Conservation (phyloP, 1,140 invertebrate species). For the Phthorimaea operculella region DNA sequence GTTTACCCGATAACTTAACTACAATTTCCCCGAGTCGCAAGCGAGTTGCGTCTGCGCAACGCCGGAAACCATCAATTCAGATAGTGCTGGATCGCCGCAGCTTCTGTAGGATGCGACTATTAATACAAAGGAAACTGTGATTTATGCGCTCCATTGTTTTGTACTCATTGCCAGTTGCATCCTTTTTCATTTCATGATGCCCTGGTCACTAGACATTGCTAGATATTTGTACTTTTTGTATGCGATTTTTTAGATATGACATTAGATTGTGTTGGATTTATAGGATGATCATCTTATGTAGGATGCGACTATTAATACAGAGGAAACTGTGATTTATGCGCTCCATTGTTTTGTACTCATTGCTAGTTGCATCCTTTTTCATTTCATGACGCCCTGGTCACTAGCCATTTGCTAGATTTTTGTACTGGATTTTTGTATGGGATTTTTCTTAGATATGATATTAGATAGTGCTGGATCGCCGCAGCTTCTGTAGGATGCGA, state of each 20-base stretch:
- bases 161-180: conserved; percentile 21
- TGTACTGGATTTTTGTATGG: no score
- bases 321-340: conserved; percentile 62
- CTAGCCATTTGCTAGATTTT: no score
- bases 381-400: no score
- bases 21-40: no score
- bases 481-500: conserved; percentile 57
- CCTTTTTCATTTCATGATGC: conserved; percentile 14
- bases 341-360: conserved; percentile 52
- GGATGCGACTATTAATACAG: no score
- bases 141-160: conserved; percentile 63
- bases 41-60: conserved; percentile 7
- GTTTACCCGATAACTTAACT: no score
- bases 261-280: no score
- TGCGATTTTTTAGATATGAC: no score
- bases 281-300: no score
- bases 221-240: no score
- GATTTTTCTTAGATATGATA: no score
- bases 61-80: conserved; percentile 65
- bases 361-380: conserved; percentile 24
- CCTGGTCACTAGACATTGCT: no score
- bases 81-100: conserved; percentile 59
- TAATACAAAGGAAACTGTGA: conserved; percentile 55
- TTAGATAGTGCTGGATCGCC: conserved; percentile 61
- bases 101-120: conserved; percentile 58